These are phyloP conservation scores for Siniperca knerii DNA, from an alignment of 2,113 vertebrate genomes.

Conservation along the genomic window DNA sequence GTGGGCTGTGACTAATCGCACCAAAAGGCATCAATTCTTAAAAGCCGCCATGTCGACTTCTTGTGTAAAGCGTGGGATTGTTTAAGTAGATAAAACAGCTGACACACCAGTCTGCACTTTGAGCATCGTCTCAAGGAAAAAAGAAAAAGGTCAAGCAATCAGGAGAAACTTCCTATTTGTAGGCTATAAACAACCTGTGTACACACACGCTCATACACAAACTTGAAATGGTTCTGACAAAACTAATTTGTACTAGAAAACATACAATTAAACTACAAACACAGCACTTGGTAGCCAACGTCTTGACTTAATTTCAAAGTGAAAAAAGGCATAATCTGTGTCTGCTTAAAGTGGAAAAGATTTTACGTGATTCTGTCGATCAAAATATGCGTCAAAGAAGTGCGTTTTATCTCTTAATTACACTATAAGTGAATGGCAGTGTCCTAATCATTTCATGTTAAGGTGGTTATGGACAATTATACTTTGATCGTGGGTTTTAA, in stretches of 20 bases:
- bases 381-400: conserved; percentile 39
- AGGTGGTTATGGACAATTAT: conserved; percentile 46
- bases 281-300: conserved; percentile 49
- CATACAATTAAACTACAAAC: conserved; percentile 50
- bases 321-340: conserved; percentile 50
- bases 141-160: conserved; percentile 19
- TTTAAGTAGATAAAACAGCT: conserved; percentile 18
- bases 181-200: conserved; percentile 54
- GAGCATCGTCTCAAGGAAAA: conserved; percentile 30
- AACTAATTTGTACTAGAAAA: conserved; percentile 57
- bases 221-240: conserved; percentile 64
- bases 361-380: conserved; percentile 30
- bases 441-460: conserved; percentile 55
- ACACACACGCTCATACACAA: conserved; percentile 37
- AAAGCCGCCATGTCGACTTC: not conserved
- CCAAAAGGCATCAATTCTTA: not conserved
- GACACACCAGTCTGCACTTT: conserved; percentile 32
- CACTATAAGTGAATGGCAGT: conserved; percentile 68
- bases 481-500: conserved; percentile 56
- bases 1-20: conserved; percentile 2
- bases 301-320: conserved; percentile 43
- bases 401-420: conserved; percentile 55
- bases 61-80: conserved; percentile 12
- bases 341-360: conserved; percentile 45
- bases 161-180: conserved; percentile 37